These are phyloP conservation scores for Tiphia femorata DNA, from an alignment of 2,888 invertebrate genomes.

Conservation along the genomic window DNA sequence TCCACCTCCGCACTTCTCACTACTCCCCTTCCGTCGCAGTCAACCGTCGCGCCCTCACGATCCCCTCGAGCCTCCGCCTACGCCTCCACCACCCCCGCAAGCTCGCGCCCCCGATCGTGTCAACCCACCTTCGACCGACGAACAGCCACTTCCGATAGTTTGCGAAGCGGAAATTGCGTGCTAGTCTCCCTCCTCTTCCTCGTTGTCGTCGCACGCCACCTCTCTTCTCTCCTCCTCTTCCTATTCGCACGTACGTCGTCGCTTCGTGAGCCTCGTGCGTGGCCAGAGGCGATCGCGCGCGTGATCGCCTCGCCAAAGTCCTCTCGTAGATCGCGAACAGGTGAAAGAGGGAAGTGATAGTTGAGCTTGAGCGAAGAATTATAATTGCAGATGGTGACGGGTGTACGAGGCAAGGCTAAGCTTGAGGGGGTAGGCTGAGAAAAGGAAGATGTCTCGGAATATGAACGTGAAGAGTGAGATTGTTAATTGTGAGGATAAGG, in stretches of 20 bases:
- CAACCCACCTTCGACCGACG: background rate
- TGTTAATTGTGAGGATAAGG: too few species aligned
- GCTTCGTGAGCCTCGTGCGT: too few species aligned
- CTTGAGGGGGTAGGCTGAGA: background rate
- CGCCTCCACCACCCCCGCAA: too few species aligned
- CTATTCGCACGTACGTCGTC: too few species aligned
- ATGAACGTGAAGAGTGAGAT: too few species aligned
- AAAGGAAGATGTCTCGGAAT: background rate
- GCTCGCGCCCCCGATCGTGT: background rate
- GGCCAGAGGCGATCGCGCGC: too few species aligned
- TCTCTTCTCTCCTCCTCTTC: too few species aligned
- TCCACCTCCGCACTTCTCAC: background rate
- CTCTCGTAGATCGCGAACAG: background rate
- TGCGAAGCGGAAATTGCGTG: conserved; percentile 29
- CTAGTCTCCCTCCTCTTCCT: conserved; percentile 11
- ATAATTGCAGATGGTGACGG: too few species aligned
- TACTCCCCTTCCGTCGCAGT: background rate
- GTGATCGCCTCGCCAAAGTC: too few species aligned
- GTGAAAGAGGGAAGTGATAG: background rate
- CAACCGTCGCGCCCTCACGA: background rate
- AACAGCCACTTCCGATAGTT: conserved; percentile 25
- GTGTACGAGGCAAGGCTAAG: too few species aligned
- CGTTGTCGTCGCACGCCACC: too few species aligned
- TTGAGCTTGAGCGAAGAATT: too few species aligned
- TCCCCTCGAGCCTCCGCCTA: background rate